A percentile compares a stretch with the other conserved stretches of the same genome.
Evolutionary conservation across 2,113 vertebrate genomes (phyloP).

Genomic region (Lepidothrix coronata): DNA sequence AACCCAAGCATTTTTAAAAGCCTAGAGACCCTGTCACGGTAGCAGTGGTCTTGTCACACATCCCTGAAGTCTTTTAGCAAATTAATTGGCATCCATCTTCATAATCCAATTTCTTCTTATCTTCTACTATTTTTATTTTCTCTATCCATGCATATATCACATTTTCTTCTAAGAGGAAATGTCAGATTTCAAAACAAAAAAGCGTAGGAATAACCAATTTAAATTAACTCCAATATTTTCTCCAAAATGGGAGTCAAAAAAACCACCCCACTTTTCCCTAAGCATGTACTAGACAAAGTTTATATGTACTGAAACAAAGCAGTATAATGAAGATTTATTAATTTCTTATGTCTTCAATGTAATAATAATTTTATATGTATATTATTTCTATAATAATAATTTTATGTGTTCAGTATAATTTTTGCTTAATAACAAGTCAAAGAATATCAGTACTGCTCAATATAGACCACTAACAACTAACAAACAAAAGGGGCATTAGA

Average conservation of each 20-base stretch:
- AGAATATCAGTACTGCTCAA: neutral
- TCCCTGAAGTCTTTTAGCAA: neutral
- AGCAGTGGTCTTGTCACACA: neutral
- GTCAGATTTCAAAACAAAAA: neutral
- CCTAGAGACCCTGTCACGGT: neutral
- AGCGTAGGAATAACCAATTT: rapidly evolving
- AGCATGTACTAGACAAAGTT: neutral
- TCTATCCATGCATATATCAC: neutral
- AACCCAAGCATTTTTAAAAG: neutral
- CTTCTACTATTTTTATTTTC: neutral
- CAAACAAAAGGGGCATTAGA: neutral
- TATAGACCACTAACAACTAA: neutral
- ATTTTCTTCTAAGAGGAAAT: neutral
- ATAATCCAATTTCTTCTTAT: neutral
- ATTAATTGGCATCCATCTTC: neutral
- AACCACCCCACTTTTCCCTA: rapidly evolving
- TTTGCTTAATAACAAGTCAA: neutral
- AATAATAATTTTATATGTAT: too few species aligned
- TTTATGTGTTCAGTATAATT: neutral
- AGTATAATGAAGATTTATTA: neutral
- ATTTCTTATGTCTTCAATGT: neutral
- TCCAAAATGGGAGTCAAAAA: neutral
- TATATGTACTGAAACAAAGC: neutral
- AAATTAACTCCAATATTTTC: neutral
- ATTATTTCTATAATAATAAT: neutral